These are phyloP conservation scores for Bombus ignitus DNA, from an alignment of 1,140 invertebrate genomes.

Conservation along the genomic window DNA sequence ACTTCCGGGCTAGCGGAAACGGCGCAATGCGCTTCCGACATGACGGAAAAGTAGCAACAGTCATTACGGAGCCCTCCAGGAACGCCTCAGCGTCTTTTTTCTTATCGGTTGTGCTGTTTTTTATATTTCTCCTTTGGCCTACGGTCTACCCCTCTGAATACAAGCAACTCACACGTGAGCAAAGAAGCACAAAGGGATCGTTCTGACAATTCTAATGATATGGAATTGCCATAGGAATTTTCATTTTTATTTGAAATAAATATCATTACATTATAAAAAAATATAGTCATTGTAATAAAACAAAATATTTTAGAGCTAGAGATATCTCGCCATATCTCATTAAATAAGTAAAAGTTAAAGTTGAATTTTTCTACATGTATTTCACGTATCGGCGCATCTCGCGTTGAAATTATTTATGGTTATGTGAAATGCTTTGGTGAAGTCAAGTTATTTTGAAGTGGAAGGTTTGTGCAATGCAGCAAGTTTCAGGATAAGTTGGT, in stretches of 20 bases:
- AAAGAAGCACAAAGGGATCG: neutral
- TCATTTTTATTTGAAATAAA: no score
- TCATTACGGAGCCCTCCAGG: slow-evolving; percentile 59
- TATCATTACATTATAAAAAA: no score
- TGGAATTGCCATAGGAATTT: no score
- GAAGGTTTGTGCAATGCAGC: neutral
- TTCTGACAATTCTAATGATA: no score
- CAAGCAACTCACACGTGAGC: neutral
- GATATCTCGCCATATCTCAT: no score
- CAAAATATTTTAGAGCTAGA: no score
- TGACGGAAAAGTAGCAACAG: slow-evolving; percentile 68
- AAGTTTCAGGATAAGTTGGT: slow-evolving; percentile 3
- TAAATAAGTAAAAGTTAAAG: no score
- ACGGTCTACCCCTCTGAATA: slow-evolving; percentile 20
- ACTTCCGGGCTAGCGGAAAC: slow-evolving; percentile 73
- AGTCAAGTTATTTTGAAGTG: neutral
- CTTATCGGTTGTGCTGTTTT: slow-evolving; percentile 23
- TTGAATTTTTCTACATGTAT: neutral
- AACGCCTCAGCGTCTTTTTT: slow-evolving; percentile 22
- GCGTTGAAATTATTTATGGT: neutral
- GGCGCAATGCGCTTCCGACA: slow-evolving; percentile 71
- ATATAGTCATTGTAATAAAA: no score
- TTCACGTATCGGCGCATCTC: neutral
- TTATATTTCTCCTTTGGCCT: slow-evolving; percentile 24
- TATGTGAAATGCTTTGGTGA: neutral